phyloP scores from a whole-genome alignment of 2,113 vertebrate genomes.

The Chloroceryle aenea region DNA sequence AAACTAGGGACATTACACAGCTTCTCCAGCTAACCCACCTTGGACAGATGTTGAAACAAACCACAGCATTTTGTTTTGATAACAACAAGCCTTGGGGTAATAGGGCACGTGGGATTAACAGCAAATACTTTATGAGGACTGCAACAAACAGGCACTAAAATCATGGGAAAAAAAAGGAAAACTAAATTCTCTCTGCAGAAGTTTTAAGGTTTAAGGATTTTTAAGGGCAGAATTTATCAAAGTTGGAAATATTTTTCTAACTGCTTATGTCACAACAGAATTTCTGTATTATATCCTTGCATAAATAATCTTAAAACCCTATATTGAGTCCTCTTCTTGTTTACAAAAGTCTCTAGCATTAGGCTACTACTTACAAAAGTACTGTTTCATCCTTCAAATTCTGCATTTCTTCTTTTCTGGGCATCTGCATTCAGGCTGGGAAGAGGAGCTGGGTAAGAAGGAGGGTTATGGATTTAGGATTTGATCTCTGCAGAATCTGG shows the following conservation, averaged over 20 bases:
- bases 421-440: background rate
- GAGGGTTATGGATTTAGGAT: background rate
- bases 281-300: background rate
- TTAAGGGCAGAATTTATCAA: background rate
- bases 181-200: background rate
- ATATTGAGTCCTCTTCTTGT: background rate
- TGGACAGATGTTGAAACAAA: conserved; percentile 28
- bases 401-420: background rate
- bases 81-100: conserved; percentile 11
- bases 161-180: background rate
- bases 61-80: conserved; percentile 19
- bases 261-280: background rate
- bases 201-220: background rate
- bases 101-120: background rate
- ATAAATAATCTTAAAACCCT: background rate
- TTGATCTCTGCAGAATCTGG: background rate
- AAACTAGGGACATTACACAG: background rate
- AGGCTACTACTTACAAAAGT: background rate
- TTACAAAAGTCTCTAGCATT: background rate
- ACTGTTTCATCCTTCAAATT: background rate
- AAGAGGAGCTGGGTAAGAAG: background rate
- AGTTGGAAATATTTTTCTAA: background rate
- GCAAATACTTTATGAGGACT: background rate
- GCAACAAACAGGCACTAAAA: background rate
- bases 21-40: background rate